Evolutionary conservation across 2,113 vertebrate species (phyloP), one percentile per base, ranked within the genome.

Genomic region (Callocephalon fimbriatum): DNA sequence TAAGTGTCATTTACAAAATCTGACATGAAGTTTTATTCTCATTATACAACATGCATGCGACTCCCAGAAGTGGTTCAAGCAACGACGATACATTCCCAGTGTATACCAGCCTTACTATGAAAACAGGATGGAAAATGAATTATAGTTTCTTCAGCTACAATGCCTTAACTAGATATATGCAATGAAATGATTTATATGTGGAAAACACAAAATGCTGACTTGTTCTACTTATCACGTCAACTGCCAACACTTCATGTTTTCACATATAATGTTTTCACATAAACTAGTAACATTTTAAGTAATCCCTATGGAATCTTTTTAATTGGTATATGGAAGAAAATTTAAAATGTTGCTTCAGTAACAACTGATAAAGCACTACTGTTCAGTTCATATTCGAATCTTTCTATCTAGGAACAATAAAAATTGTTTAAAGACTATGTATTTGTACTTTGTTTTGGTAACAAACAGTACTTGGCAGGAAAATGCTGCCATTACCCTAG

Each of bases 1-100:
- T 50, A 86, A 89, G 74, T 85, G 61, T 15, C 53, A 88, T 23
- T 79, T 90, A 56, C 48, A 84, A 84, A 94, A 93, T 79, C 61
- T 32, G 40, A 70, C 90, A 75, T 58, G 70, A 89, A 65, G 45
- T 62, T 93, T 78, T 82, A 72, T 63, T 86, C 79, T 93, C 31
- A 15, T 79, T 91, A 62, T 62, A 53, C 7, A 68, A 27, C 11
- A 56, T 15, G 13, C 8, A 53, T 72, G 6, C 45, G 78, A 47
- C 22, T 81, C 29, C 50, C 58, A 62, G 31, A 76, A 75, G 13
- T 50, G 47, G 10, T 32, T 95, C 22, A 73, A 80, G 20, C 22
- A 80, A 54, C 77, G 22, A 8, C 38, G 16, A 71, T 84, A 16
- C 37, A 32, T 70, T 73, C 32, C 27, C 13, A 75, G 44, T 16